phyloP scores from a whole-genome alignment of 2,888 invertebrate species.

The Auanema freiburgensis region DNA sequence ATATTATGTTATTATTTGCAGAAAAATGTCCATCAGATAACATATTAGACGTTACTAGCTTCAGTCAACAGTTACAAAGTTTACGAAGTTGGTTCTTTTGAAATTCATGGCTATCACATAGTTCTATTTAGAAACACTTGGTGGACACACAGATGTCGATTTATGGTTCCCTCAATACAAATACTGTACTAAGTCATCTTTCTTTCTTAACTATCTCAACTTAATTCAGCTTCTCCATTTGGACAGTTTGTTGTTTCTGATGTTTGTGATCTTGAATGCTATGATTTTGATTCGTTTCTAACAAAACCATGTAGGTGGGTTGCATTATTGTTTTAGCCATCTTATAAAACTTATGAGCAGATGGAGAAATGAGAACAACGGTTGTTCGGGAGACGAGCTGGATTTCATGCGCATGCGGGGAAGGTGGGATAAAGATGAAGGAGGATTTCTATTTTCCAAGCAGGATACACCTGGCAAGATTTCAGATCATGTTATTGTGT shows the following conservation, averaged over 20 bases:
- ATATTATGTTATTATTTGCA: too few relatives aligned
- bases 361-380: conserved; percentile 55
- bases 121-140: conserved; percentile 44
- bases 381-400: conserved; percentile 43
- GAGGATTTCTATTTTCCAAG: conserved; percentile 45
- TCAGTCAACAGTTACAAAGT: too few relatives aligned
- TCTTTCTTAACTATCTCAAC: too few relatives aligned
- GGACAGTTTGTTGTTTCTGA: conserved; percentile 46
- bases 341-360: conserved; percentile 11
- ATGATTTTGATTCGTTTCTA: conserved; percentile 51
- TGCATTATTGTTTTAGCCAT: background rate
- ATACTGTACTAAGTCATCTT: conserved; percentile 29
- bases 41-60: too few relatives aligned
- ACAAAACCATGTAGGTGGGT: conserved; percentile 43
- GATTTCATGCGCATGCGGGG: conserved; percentile 52
- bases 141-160: conserved; percentile 55
- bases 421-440: conserved; percentile 50
- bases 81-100: background rate
- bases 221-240: conserved; percentile 41
- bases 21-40: too few relatives aligned
- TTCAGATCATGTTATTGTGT: too few relatives aligned
- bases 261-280: conserved; percentile 54
- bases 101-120: background rate
- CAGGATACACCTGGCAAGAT: conserved; percentile 36
- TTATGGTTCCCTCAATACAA: conserved; percentile 49